Evolutionary conservation across 2,113 vertebrate genomes (phyloP).

Genomic region (Paracanthobrama guichenoti): DNA sequence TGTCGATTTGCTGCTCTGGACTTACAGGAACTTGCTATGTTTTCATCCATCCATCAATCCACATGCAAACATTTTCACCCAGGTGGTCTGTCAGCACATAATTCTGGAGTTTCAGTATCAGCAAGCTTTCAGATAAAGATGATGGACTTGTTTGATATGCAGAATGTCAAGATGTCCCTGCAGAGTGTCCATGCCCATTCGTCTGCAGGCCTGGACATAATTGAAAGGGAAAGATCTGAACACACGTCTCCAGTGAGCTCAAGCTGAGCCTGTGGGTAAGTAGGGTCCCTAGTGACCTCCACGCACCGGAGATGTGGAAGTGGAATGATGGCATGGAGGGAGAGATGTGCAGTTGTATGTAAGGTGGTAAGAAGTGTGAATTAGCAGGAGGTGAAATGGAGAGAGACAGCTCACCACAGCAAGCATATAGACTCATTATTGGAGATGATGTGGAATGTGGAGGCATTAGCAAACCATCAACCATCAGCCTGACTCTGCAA

Average conservation of each 20-base stretch:
- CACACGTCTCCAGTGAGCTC: neutral
- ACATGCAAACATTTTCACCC: neutral
- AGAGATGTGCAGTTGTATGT: conserved; percentile 2
- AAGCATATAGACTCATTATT: conserved; percentile 58
- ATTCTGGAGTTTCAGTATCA: neutral
- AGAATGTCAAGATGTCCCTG: too few relatives aligned
- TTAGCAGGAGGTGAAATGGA: conserved; percentile 52
- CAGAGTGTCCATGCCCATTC: neutral
- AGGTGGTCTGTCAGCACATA: neutral
- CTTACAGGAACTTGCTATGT: neutral
- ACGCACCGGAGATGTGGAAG: neutral
- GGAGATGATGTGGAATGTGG: conserved; percentile 38
- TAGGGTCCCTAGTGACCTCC: neutral
- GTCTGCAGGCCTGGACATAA: conserved; percentile 1
- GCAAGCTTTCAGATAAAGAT: neutral
- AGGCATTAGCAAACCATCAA: neutral
- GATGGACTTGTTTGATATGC: neutral
- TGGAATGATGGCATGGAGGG: neutral
- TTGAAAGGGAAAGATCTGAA: conserved; percentile 32
- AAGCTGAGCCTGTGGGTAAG: neutral
- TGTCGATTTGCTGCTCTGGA: neutral
- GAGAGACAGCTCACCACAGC: conserved; percentile 48
- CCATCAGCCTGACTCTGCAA: neutral
- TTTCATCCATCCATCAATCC: neutral
- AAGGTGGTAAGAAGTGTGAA: conserved; percentile 15